These are phyloP conservation scores for Drosophila siamana DNA, from an alignment of 2,888 invertebrate genomes.

Conservation along the genomic window DNA sequence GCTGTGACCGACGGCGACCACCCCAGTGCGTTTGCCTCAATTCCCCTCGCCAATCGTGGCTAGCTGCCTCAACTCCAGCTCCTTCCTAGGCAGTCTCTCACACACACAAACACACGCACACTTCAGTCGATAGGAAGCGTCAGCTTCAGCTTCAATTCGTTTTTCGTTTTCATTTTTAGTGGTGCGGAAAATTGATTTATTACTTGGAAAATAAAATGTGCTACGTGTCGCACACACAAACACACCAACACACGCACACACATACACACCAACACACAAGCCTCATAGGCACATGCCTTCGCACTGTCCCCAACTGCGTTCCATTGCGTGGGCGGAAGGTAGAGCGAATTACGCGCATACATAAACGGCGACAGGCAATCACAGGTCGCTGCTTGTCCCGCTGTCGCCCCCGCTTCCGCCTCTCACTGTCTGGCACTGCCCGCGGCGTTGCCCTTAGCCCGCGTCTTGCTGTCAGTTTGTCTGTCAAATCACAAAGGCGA, in stretches of 20 bases:
- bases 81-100: background rate
- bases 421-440: slow-evolving; percentile 34
- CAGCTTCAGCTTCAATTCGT: slow-evolving; percentile 74
- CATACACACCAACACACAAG: slow-evolving; percentile 23
- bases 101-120: slow-evolving; percentile 32
- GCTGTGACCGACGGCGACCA: slow-evolving; percentile 54
- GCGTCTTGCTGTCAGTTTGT: slow-evolving; percentile 79
- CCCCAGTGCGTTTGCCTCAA: slow-evolving; percentile 17
- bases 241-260: slow-evolving; percentile 50
- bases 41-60: background rate
- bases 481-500: slow-evolving; percentile 79
- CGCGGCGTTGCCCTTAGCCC: slow-evolving; percentile 45
- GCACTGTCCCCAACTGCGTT: background rate
- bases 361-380: slow-evolving; percentile 80
- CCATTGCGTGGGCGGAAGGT: slow-evolving; percentile 17
- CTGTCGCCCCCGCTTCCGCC: background rate
- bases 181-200: slow-evolving; percentile 82
- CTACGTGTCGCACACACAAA: slow-evolving; percentile 77
- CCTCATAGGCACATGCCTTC: slow-evolving; percentile 57
- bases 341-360: slow-evolving; percentile 72
- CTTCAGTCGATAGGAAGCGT: slow-evolving; percentile 77
- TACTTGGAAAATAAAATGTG: slow-evolving; percentile 82
- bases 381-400: slow-evolving; percentile 58
- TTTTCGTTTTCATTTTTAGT: slow-evolving; percentile 83
- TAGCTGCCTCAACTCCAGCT: slow-evolving; percentile 13